A percentile compares a stretch with the other conserved stretches of the same genome.
Evolutionary conservation across 2,888 invertebrate genomes (phyloP).

Genomic region (Andrena minutula): DNA sequence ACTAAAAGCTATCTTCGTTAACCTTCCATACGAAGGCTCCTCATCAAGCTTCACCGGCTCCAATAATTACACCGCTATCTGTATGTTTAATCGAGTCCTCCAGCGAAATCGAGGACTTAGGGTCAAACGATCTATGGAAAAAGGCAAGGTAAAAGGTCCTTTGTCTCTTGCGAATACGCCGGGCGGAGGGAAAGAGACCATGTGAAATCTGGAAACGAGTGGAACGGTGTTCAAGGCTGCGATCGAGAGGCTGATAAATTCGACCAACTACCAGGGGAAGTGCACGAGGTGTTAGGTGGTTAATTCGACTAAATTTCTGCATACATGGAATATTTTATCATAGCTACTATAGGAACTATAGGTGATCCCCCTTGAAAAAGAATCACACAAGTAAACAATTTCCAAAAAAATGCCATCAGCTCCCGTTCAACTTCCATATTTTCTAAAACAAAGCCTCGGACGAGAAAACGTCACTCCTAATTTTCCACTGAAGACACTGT

Average conservation of each 20-base stretch:
- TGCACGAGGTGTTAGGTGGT: background rate
- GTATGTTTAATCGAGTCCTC: constrained; percentile 1
- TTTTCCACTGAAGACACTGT: too few relatives aligned
- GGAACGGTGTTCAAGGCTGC: constrained; percentile 14
- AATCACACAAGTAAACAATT: too few relatives aligned
- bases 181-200: background rate
- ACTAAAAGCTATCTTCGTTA: background rate
- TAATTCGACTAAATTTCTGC: background rate
- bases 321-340: background rate
- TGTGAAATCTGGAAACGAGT: background rate
- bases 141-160: background rate
- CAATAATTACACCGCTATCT: background rate
- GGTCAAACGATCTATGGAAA: constrained; percentile 3
- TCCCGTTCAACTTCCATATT: too few relatives aligned
- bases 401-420: too few relatives aligned
- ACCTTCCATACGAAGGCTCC: background rate
- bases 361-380: too few relatives aligned
- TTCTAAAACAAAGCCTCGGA: too few relatives aligned
- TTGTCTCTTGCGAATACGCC: background rate
- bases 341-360: background rate
- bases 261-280: background rate
- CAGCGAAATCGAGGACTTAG: constrained; percentile 10
- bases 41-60: background rate
- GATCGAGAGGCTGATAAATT: background rate
- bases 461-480: too few relatives aligned